These are phyloP conservation scores for Drosophila parthenogenetica DNA, from an alignment of 2,888 invertebrate genomes.

Conservation along the genomic window DNA sequence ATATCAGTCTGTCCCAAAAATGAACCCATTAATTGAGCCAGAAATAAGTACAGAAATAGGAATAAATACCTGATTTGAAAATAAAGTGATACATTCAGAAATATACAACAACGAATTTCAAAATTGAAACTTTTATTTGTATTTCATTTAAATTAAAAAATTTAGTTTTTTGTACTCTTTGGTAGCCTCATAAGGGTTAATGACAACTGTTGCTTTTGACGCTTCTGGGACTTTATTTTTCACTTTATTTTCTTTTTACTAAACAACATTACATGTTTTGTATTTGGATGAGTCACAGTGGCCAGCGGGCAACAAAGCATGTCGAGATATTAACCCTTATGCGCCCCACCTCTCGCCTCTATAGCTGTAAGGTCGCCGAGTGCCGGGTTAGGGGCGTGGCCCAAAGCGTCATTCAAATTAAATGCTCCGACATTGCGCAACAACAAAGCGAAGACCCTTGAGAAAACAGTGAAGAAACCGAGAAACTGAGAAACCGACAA, in stretches of 20 bases:
- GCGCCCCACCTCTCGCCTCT: neutral
- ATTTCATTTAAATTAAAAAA: too few relatives aligned
- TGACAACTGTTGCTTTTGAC: conserved; percentile 18
- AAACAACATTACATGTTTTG: conserved; percentile 20
- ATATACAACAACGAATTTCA: too few relatives aligned
- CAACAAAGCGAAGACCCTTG: conserved; percentile 39
- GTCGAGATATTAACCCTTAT: conserved; percentile 37
- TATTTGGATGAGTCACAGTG: conserved; percentile 49
- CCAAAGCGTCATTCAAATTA: conserved; percentile 53
- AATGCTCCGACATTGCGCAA: conserved; percentile 51
- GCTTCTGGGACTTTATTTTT: conserved; percentile 7
- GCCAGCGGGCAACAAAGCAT: conserved; percentile 51
- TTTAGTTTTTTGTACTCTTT: neutral
- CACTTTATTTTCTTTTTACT: conserved; percentile 1
- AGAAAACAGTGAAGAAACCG: neutral
- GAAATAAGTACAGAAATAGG: too few relatives aligned
- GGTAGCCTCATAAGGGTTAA: conserved; percentile 34
- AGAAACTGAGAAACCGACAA: neutral
- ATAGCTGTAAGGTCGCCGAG: conserved; percentile 19
- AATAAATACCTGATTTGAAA: too few relatives aligned
- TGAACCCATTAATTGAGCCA: too few relatives aligned
- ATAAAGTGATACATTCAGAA: too few relatives aligned
- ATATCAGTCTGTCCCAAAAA: too few relatives aligned
- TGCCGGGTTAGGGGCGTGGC: conserved; percentile 48
- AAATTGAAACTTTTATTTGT: too few relatives aligned